Evolutionary conservation across 1,140 invertebrate genomes (phyloP).

Genomic region (Paralvinella palmiformis): DNA sequence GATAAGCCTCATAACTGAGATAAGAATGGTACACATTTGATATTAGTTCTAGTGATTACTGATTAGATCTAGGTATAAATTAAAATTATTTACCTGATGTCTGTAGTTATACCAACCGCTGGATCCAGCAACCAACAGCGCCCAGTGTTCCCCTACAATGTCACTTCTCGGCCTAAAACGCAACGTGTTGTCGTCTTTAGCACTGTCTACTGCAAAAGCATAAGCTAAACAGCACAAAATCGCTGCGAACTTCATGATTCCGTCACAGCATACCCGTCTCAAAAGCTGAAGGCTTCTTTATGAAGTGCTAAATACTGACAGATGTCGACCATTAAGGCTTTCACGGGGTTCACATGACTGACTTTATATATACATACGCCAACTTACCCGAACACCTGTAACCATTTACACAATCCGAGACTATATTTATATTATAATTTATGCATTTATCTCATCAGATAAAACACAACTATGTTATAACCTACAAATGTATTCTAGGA

Average conservation of each 20-base stretch:
- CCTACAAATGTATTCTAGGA: no score
- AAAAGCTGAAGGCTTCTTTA: neutral
- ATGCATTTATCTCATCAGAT: no score
- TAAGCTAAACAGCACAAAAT: neutral
- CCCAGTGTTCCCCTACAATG: slow-evolving; percentile 52
- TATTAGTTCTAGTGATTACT: no score
- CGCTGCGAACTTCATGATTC: neutral
- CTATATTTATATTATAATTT: no score
- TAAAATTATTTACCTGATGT: slow-evolving; percentile 58
- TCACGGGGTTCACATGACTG: neutral
- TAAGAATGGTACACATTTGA: no score
- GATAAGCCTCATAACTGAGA: no score
- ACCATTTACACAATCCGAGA: no score
- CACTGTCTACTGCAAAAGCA: neutral
- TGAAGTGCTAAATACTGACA: neutral
- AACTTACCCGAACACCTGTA: no score
- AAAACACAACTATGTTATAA: no score
- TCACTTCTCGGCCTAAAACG: neutral
- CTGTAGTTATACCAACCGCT: slow-evolving; percentile 58
- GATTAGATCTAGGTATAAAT: no score
- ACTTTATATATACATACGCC: no score
- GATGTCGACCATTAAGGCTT: neutral
- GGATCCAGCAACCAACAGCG: slow-evolving; percentile 59
- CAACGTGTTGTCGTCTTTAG: neutral
- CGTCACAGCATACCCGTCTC: neutral